These are phyloP conservation scores for Pangasius krempfi DNA, from an alignment of 2,797 vertebrate genomes.

Conservation along the genomic window DNA sequence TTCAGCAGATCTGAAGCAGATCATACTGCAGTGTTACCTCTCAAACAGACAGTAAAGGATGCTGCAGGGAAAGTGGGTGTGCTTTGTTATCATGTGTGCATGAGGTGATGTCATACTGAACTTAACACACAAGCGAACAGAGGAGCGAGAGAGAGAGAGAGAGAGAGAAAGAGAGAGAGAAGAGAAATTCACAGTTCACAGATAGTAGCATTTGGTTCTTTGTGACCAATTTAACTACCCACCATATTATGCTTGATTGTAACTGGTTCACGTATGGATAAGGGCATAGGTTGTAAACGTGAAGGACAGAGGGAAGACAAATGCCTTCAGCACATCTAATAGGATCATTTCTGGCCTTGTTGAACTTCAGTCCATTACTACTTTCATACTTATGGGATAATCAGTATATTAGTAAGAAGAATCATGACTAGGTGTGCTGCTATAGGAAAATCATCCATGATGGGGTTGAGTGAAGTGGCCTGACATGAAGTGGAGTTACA, in stretches of 20 bases:
- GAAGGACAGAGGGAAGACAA: conserved; percentile 28
- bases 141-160: not conserved
- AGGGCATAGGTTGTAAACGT: conserved; percentile 26
- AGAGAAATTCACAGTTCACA: conserved; percentile 22
- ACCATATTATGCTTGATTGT: conserved; percentile 36
- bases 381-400: conserved; percentile 3
- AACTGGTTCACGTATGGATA: conserved; percentile 28
- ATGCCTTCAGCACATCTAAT: conserved; percentile 18
- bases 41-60: conserved; percentile 21
- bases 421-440: not conserved
- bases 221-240: conserved; percentile 36
- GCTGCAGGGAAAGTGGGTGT: conserved; percentile 30
- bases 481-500: conserved; percentile 5
- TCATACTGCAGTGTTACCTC: conserved; percentile 30
- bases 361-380: conserved; percentile 27
- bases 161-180: conserved; percentile 7
- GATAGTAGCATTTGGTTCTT: conserved; percentile 35
- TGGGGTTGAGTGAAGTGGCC: not conserved
- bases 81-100: conserved; percentile 29
- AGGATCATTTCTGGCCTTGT: conserved; percentile 29
- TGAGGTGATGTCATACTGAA: conserved; percentile 46
- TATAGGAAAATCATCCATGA: conserved; percentile 1
- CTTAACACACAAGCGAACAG: conserved; percentile 17
- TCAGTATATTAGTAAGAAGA: conserved; percentile 25
- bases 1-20: conserved; percentile 38